Evolutionary conservation across 2,888 invertebrate genomes (phyloP).

Genomic region (Drosophila phalerata): DNA sequence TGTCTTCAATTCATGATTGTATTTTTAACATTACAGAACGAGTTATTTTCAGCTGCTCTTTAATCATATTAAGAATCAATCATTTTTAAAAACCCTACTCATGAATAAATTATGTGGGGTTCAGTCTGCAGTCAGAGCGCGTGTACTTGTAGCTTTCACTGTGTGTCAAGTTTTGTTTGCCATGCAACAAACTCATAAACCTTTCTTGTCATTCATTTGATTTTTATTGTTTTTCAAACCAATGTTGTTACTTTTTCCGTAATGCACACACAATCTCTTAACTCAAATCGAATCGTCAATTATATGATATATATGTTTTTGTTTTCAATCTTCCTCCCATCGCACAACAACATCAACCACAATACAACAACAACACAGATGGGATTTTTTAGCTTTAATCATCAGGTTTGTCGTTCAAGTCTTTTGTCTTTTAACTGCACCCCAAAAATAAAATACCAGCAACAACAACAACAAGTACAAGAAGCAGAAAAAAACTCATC

Average conservation of each 20-base stretch:
- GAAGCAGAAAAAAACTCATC: constrained; percentile 44
- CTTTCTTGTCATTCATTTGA: constrained; percentile 41
- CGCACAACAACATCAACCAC: constrained; percentile 30
- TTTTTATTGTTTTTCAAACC: neutral
- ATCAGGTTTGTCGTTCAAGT: constrained; percentile 85
- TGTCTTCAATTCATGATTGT: too few species aligned
- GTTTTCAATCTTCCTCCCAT: constrained; percentile 18
- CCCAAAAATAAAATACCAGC: constrained; percentile 16
- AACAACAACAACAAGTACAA: constrained; percentile 26
- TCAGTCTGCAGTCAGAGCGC: neutral
- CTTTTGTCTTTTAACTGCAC: constrained; percentile 81
- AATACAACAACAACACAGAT: constrained; percentile 73
- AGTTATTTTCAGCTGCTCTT: neutral
- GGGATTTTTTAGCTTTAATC: constrained; percentile 85
- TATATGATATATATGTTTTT: constrained; percentile 25
- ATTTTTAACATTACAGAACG: neutral
- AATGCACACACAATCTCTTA: constrained; percentile 27
- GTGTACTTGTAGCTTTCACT: constrained; percentile 51
- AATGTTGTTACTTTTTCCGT: constrained; percentile 29
- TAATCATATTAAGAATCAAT: constrained; percentile 6
- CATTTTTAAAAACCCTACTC: constrained; percentile 5
- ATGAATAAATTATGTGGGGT: neutral
- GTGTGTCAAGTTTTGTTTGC: constrained; percentile 22
- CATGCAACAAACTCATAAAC: constrained; percentile 56
- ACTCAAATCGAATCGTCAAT: constrained; percentile 27